Base-by-base conservation (phyloP, 2,113 vertebrate genomes). In the Carollia perspicillata region DNA sequence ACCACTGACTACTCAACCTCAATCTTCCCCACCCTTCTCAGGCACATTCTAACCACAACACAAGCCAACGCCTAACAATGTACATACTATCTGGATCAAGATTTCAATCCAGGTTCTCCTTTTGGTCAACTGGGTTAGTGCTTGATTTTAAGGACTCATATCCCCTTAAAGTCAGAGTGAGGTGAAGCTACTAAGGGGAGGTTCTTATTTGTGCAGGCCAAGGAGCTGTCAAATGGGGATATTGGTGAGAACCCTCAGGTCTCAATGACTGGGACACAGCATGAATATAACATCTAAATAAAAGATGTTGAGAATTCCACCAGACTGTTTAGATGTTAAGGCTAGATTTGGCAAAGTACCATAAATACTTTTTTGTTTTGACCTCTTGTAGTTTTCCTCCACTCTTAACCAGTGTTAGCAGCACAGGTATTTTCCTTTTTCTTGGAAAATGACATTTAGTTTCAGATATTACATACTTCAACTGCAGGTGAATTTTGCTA, bases 261-360 rank as follows among this genome's bases (percentile, higher is more conserved):
- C 90, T 97, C 93, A 95, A 51, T 97, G 97, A 97, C 65, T 97
- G 96, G 95, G 95, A 91, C 93, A 97, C 23, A 14, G 51, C 68
- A 98, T 97, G 80, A 97, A 96, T 89, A 26, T 81, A 93, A 88
- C 75, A 97, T 75, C 95, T 97, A 97, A 97, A 97, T 97, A 97
- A 69, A 96, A 96, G 93, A 94, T 63, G 91, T 89, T 96, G 96
- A 97, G 96, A 97, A 98, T 97, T 81, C 44, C 53, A 95, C 16
- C 10, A 78, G 95, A 93, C 87, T 95, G 95, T 95, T 98, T 97
- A 98, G 81, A 97, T 95, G 65, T 95, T 96, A 94, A 97, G 66
- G 93, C 97, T 95, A 97, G 94, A 97, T 96, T 97, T 97, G 98
- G 89, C 97, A 97, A 97, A 98, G 89, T 97, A 98, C 86, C 35